Conservation (phyloP, 92 coral and sea anemone species). For the Zoanthus sociatus region DNA sequence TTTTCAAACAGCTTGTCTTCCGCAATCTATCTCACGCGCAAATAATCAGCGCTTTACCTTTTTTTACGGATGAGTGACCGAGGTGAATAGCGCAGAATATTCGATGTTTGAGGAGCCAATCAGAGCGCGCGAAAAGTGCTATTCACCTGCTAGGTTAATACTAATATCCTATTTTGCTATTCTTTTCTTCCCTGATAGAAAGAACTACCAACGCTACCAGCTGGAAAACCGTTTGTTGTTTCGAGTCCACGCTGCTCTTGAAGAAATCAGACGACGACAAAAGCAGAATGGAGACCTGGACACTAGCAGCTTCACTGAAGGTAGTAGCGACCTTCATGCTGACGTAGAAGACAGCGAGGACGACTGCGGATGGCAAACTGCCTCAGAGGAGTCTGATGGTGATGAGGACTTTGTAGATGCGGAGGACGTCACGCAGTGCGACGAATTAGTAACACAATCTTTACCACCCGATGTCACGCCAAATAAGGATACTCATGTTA, state of each 20-base stretch:
- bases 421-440: not conserved
- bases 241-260: slow-evolving; percentile 88
- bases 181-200: slow-evolving; percentile 55
- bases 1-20: no score
- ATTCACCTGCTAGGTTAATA: no score
- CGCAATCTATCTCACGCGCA: no score
- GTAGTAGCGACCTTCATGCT: not conserved
- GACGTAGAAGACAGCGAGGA: slow-evolving; percentile 21
- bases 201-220: slow-evolving; percentile 86
- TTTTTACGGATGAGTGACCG: no score
- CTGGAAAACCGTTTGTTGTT: slow-evolving; percentile 94
- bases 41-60: no score
- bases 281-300: slow-evolving; percentile 49
- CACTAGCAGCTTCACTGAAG: slow-evolving; percentile 22
- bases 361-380: slow-evolving; percentile 36
- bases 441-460: not conserved
- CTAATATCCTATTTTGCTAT: no score
- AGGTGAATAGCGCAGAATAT: no score
- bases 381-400: slow-evolving; percentile 21
- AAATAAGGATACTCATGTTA: not conserved
- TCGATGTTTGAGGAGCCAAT: no score
- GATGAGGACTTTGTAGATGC: slow-evolving; percentile 44
- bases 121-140: no score
- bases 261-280: slow-evolving; percentile 75
- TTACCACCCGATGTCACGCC: not conserved